Percentiles rank a stretch among this genome's conserved stretches.
These are phyloP conservation scores for Atherinosoma microstoma DNA, from an alignment of 2,797 vertebrate species.

Conservation along the genomic window DNA sequence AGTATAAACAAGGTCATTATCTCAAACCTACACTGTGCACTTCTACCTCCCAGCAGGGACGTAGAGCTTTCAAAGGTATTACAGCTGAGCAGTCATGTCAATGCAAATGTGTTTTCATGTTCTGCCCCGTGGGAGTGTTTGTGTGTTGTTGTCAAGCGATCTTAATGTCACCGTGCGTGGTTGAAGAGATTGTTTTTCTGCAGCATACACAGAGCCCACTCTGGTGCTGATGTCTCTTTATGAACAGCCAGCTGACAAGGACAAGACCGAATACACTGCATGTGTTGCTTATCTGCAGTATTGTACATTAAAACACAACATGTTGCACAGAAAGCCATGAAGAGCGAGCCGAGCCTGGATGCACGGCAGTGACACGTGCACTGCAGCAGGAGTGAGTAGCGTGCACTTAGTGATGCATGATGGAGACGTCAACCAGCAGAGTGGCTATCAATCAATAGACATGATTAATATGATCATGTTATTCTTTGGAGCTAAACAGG, in stretches of 20 bases:
- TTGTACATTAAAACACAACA: conserved; percentile 40
- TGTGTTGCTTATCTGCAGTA: conserved; percentile 22
- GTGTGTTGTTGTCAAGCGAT: conserved; percentile 71
- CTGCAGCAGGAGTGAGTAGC: conserved; percentile 8
- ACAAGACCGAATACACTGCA: conserved; percentile 47
- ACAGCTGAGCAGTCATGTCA: conserved; percentile 55
- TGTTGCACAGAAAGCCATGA: conserved; percentile 14
- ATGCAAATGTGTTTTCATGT: conserved; percentile 74
- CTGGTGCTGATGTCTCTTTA: conserved; percentile 50
- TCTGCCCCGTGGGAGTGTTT: conserved; percentile 69
- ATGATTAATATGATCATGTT: conserved; percentile 68
- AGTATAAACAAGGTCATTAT: conserved; percentile 65
- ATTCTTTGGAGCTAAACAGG: conserved; percentile 58
- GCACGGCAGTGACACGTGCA: conserved; percentile 9
- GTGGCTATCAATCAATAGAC: conserved; percentile 67
- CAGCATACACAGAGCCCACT: conserved; percentile 31
- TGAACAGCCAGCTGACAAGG: conserved; percentile 60
- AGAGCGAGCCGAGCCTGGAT: not conserved
- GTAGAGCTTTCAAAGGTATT: conserved; percentile 64
- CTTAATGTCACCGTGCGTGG: conserved; percentile 67
- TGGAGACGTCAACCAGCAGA: conserved; percentile 48
- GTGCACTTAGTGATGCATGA: conserved; percentile 38
- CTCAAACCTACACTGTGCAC: conserved; percentile 55
- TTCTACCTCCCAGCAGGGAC: conserved; percentile 58
- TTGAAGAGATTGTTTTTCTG: conserved; percentile 63